Evolutionary conservation across 2,888 invertebrate genomes (phyloP), one percentile per base, ranked within the genome.

Genomic region (Chouioia cunea): DNA sequence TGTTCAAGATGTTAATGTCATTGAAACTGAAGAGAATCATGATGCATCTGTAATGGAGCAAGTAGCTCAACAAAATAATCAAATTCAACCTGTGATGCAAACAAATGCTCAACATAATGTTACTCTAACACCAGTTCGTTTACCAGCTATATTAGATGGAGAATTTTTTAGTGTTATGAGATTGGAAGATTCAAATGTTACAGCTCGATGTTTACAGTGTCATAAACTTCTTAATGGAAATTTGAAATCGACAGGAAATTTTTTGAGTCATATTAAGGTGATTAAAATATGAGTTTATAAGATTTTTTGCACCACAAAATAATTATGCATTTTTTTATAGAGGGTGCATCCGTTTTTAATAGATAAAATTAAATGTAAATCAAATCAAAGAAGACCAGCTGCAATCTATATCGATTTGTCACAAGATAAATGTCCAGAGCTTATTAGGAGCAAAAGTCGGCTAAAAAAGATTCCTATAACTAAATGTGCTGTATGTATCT

Each of bases 191-290:
- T 81, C 81, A 2, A 85, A 85, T 73, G 84, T 85, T 14, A 85
- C 84, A 0, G 85, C 84, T n/a, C 76, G 79, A 44, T 85, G 85
- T 74, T 77, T 81, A 46, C 84, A 85, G 50, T 85, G 85, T 66
- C 81, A 83, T 23, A 85, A 85, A 76, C 75, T 82, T 20, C 77
- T 85, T 2, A 85, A 85, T 68, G 85, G 85, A 43, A 85, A 85
- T 76, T 79, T 85, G 14, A 85, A 85, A 64, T 85, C 85, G 0
- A 85, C 85, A 6, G 85, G 85, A 46, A 85, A 85, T 75, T 85
- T 85, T 73, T 78, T 85, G 15, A 85, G 85, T 77, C 85, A 85
- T 67, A 81, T 85, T 23, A 85, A 85, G 78, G 85, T 85, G 77
- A 65, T 60, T 59, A 22, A 54, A 16, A 18, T 59, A 43, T 52